A percentile compares a stretch with the other conserved stretches of the same genome.
These are phyloP conservation scores for Eilema depressum DNA, from an alignment of 2,888 invertebrate genomes.

Conservation along the genomic window DNA sequence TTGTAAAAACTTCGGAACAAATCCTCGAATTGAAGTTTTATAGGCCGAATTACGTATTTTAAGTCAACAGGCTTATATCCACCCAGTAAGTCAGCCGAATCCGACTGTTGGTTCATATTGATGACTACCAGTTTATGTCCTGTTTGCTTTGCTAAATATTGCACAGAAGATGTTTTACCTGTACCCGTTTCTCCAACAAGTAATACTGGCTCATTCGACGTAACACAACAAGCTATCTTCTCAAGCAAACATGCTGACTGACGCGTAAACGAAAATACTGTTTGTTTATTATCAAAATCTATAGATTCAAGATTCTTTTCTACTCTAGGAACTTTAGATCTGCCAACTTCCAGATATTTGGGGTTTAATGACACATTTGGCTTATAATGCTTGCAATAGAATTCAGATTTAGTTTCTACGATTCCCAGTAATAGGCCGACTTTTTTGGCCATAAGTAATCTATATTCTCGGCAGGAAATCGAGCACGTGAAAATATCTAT, in stretches of 20 bases:
- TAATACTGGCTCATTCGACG: slow-evolving; percentile 95
- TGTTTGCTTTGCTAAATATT: slow-evolving; percentile 94
- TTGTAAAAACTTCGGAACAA: slow-evolving; percentile 93
- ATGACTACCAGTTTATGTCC: slow-evolving; percentile 96
- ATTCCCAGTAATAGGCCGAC: slow-evolving; percentile 94
- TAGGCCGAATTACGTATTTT: slow-evolving; percentile 92
- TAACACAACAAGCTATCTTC: slow-evolving; percentile 94
- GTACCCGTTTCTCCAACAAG: slow-evolving; percentile 99
- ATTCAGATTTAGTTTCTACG: slow-evolving; percentile 93
- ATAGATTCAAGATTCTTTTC: slow-evolving; percentile 75
- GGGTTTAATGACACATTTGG: slow-evolving; percentile 89
- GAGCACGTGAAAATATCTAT: slow-evolving; percentile 96
- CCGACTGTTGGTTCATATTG: slow-evolving; percentile 99
- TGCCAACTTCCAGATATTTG: slow-evolving; percentile 89
- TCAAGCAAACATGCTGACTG: slow-evolving; percentile 94
- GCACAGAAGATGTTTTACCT: slow-evolving; percentile 98
- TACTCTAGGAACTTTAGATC: slow-evolving; percentile 86
- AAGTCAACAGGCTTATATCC: slow-evolving; percentile 98
- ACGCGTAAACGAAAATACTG: slow-evolving; percentile 93
- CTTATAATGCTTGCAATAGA: slow-evolving; percentile 92
- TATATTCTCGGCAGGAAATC: slow-evolving; percentile 88
- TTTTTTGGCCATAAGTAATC: slow-evolving; percentile 89
- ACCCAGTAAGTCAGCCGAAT: slow-evolving; percentile 98
- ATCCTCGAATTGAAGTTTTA: slow-evolving; percentile 93
- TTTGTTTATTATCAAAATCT: slow-evolving; percentile 75